These are phyloP conservation scores for Stenurella melanura DNA, from an alignment of 2,888 invertebrate species.

Conservation along the genomic window DNA sequence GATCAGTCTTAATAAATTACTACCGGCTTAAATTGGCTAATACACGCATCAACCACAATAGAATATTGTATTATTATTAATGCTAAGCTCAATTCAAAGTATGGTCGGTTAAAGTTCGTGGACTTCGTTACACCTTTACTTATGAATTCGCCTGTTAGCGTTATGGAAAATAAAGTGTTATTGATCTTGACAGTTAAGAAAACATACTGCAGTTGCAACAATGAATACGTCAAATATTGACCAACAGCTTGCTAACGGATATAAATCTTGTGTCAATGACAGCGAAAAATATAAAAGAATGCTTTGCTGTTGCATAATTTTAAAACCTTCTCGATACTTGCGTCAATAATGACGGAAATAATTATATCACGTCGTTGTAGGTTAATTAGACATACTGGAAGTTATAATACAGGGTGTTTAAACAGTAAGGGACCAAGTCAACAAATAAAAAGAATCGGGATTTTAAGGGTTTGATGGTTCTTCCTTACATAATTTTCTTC, in stretches of 20 bases:
- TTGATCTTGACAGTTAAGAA: slow-evolving; percentile 28
- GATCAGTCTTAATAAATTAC: background rate
- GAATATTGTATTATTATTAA: background rate
- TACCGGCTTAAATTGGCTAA: background rate
- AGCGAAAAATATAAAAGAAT: slow-evolving; percentile 21
- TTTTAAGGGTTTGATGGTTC: too few relatives aligned
- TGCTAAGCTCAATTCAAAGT: slow-evolving; percentile 12
- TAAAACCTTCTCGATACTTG: background rate
- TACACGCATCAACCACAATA: background rate
- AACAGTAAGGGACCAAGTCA: too few relatives aligned
- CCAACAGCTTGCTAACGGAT: slow-evolving; percentile 18
- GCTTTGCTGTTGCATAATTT: slow-evolving; percentile 25
- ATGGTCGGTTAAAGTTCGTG: slow-evolving; percentile 42
- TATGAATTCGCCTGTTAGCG: slow-evolving; percentile 26
- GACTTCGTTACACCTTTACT: slow-evolving; percentile 38
- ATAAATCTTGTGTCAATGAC: slow-evolving; percentile 7
- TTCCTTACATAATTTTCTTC: too few relatives aligned
- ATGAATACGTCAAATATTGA: slow-evolving; percentile 16
- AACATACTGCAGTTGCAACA: slow-evolving; percentile 28
- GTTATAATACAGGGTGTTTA: too few relatives aligned
- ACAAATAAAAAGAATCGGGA: too few relatives aligned
- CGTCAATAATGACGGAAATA: background rate
- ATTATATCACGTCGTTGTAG: background rate
- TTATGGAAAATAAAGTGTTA: slow-evolving; percentile 19
- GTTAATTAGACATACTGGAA: too few relatives aligned